Percentiles rank a stretch among this genome's conserved stretches.
phyloP scores from a whole-genome alignment of 2,888 invertebrate genomes.

The Cosmopolites sordidus region DNA sequence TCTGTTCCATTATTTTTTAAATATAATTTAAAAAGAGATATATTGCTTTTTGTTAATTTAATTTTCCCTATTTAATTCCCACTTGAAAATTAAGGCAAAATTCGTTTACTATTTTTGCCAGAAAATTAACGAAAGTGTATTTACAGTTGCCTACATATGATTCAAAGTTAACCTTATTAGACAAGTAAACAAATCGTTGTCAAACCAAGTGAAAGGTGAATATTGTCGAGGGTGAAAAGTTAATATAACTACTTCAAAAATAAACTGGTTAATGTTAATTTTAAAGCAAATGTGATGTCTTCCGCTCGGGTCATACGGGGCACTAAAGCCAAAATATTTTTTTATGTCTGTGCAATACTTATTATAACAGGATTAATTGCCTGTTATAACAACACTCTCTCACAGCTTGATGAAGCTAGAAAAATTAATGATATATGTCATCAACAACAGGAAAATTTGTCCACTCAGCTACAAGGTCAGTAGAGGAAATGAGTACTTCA shows the following conservation, averaged over 20 bases:
- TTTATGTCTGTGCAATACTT: conserved; percentile 52
- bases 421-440: conserved; percentile 53
- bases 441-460: conserved; percentile 57
- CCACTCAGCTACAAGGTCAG: conserved; percentile 57
- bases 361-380: conserved; percentile 54
- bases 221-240: background rate
- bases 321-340: conserved; percentile 55
- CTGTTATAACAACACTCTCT: conserved; percentile 56
- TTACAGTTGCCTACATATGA: too few species aligned
- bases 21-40: conserved; percentile 2
- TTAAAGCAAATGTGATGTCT: conserved; percentile 12
- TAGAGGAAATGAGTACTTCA: too few species aligned
- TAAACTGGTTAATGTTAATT: background rate
- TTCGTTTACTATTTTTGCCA: too few species aligned
- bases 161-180: background rate
- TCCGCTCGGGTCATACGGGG: conserved; percentile 52
- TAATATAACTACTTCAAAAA: background rate
- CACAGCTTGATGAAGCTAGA: conserved; percentile 54
- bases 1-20: conserved; percentile 29
- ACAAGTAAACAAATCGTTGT: conserved; percentile 6
- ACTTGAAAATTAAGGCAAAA: too few species aligned
- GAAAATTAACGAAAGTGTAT: too few species aligned
- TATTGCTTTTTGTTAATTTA: background rate
- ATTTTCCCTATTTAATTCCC: too few species aligned
- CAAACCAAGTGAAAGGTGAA: conserved; percentile 4